Conservation (phyloP, 2,888 invertebrate genomes). For the Diloba caeruleocephala region DNA sequence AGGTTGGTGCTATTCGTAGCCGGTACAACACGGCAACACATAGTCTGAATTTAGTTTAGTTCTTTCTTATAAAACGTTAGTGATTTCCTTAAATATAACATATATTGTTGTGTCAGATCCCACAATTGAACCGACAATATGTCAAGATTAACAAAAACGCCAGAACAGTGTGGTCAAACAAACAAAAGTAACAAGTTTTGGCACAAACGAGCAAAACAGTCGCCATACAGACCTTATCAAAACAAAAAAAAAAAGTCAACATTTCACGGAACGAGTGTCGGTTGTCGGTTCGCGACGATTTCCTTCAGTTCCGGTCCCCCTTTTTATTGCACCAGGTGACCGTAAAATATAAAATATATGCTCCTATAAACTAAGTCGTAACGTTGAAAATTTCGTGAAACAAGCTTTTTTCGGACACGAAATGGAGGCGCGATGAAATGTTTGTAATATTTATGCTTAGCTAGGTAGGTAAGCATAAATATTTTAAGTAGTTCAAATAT, state of each 20-base stretch:
- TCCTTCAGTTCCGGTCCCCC: constrained; percentile 42
- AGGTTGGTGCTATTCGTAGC: too few species aligned
- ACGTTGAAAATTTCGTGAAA: constrained; percentile 72
- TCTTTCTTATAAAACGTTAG: too few species aligned
- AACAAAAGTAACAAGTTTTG: constrained; percentile 18
- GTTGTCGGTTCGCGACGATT: constrained; percentile 50
- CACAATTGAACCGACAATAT: constrained; percentile 2
- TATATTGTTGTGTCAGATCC: too few species aligned
- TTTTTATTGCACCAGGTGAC: constrained; percentile 59
- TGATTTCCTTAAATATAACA: too few species aligned
- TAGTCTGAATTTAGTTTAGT: too few species aligned
- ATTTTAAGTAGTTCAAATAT: neutral
- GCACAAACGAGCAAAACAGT: constrained; percentile 20
- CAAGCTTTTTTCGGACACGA: constrained; percentile 56
- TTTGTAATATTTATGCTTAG: constrained; percentile 23
- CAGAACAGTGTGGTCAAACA: neutral
- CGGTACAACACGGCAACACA: too few species aligned
- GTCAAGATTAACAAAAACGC: constrained; percentile 6
- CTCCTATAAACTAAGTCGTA: constrained; percentile 73
- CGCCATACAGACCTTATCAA: constrained; percentile 36
- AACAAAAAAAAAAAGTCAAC: constrained; percentile 44
- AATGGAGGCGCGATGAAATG: constrained; percentile 41
- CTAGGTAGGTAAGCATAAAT: constrained; percentile 7
- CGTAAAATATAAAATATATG: constrained; percentile 75
- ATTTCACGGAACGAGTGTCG: constrained; percentile 47